Base-by-base conservation (phyloP, 2,797 vertebrate species). In the Tokudaia muenninki region DNA sequence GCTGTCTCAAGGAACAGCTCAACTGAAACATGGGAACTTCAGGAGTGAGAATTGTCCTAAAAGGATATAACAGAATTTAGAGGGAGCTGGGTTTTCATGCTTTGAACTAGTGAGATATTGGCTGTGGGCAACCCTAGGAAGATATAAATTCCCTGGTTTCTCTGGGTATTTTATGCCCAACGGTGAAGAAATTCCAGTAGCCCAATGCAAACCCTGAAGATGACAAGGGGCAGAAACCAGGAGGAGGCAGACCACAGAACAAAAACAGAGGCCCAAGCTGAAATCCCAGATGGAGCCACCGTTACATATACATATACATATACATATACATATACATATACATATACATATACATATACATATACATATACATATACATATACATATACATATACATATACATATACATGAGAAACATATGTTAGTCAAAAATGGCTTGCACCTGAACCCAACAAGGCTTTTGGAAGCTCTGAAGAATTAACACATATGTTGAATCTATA, bases 1-100 rank as follows among this genome's bases (percentile, higher is more conserved):
- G 37, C 8, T 92, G 65, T 90, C 92, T 92, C 75, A 78, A 93
- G 67, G 44, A 83, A 72, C 75, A 57, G 63, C 41, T 80, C 55
- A 88, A 44, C 19, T 34, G 26, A 74, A 91, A 31, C 65, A 84
- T 13, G 31, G 52, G 21, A 55, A 87, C 14, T 52, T 86, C 65
- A 55, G 52, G 63, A 78, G 22, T 74, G 21, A 81, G 87, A 86
- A 57, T 75, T 67, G 44, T 17, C 55, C 24, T 90, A 94, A 21
- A 21, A 87, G 57, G 9, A 17, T 82, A 19, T 57, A 90, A 59
- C 47, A 87, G 61, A 82, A 59, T 61, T 89, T 88, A 88, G 50
- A 65, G 61, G 16, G 8, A 81, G n/a, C 37, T 79, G 21, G n/a
- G 44, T 57, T 94, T 94, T 92, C 63, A 77, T 12, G 65, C 29